Base-by-base conservation (phyloP, 2,797 vertebrate genomes). In the Leuciscus waleckii region DNA sequence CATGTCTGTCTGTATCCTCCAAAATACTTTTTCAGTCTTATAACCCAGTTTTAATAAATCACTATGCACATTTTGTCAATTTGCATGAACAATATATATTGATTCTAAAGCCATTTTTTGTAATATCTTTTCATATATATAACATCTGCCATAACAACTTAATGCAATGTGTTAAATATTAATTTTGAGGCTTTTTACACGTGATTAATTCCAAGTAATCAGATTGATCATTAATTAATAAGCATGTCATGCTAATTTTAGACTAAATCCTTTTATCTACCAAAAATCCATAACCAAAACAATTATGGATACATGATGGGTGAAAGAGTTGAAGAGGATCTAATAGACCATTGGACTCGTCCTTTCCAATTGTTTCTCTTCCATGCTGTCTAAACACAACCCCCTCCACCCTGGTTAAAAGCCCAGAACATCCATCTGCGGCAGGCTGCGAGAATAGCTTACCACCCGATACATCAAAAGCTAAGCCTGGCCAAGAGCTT, bases 401-500 rank as follows among this genome's bases (percentile, higher is more conserved):
- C 32, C 76, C 63, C 63, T 84, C 51, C 65, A 80, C 14, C 51
- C 51, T 78, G 79, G 67, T 77, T 82, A 63, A 82, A 91, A 91
- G 91, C 89, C 90, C 83, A 84, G 89, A 91, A 91, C 91, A 88
- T 90, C 92, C 89, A 90, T 93, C 92, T 92, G 92, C 46, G 79
- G 89, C 90, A 79, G 83, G 89, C 85, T 86, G 43, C 76, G 88
- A 90, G 85, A 92, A 90, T 89, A 89, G 90, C 85, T 88, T 35
- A 65, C 87, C 92, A 91, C 91, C 90, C 93, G 90, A 89, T 87
- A 91, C 92, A 91, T 93, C 91, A 93, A 93, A 93, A 70, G 74
- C 86, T 84, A 82, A 29, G 76, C 85, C 87, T 86, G 81, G 89
- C 89, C 88, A 87, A 84, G 54, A 84, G 85, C 58, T 83, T 86